A percentile compares a stretch with the other conserved stretches of the same genome.
Evolutionary conservation across 1,140 invertebrate genomes (phyloP).

Genomic region (Holcopasites calliopsidis): DNA sequence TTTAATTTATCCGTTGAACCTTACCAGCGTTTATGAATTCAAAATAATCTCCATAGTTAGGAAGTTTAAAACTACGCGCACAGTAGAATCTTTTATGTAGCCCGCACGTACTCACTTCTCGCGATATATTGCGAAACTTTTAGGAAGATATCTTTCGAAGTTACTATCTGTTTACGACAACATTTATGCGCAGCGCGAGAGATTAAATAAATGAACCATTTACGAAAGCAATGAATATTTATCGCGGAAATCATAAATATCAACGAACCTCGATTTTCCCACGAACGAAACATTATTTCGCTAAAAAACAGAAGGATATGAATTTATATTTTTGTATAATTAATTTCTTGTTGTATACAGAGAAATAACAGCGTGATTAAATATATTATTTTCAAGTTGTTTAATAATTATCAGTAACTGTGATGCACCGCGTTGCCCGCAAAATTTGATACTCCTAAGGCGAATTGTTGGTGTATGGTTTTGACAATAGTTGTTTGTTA

Average conservation of each 20-base stretch:
- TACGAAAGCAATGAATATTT: slow-evolving; percentile 17
- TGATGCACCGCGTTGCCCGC: too few species aligned
- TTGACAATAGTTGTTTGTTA: too few species aligned
- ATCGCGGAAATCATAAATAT: not conserved
- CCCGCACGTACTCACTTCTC: not conserved
- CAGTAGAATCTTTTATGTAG: not conserved
- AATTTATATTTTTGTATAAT: too few species aligned
- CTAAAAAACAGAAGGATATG: too few species aligned
- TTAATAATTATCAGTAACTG: too few species aligned
- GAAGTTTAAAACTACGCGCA: not conserved
- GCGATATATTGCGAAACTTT: slow-evolving; percentile 26
- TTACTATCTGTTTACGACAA: slow-evolving; percentile 18
- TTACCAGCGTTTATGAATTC: not conserved
- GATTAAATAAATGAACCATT: slow-evolving; percentile 10
- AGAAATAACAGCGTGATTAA: too few species aligned
- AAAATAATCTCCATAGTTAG: not conserved
- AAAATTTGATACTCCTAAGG: too few species aligned
- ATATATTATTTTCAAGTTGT: too few species aligned
- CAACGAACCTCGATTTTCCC: not conserved
- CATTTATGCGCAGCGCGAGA: slow-evolving; percentile 4
- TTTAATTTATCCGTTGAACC: too few species aligned
- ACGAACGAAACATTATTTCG: not conserved
- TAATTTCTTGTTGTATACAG: too few species aligned
- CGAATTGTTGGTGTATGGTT: too few species aligned
- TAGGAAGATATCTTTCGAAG: slow-evolving; percentile 1